Evolutionary conservation across 2,888 invertebrate genomes (phyloP).

Genomic region (Hypolimnas misippus): DNA sequence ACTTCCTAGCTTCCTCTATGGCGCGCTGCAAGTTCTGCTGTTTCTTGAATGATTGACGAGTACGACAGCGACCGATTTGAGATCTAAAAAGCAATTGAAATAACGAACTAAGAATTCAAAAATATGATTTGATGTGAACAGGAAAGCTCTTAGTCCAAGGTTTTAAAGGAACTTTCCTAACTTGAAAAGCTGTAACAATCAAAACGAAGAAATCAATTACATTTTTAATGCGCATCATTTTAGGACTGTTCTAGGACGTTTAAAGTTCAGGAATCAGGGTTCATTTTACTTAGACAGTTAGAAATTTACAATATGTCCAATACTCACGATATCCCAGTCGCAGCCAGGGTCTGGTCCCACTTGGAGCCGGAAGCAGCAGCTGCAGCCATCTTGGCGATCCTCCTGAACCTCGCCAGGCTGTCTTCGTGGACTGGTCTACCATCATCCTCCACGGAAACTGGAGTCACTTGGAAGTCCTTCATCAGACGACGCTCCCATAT

Average conservation of each 20-base stretch:
- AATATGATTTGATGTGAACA: no score
- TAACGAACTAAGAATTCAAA: neutral
- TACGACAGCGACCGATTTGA: constrained; percentile 91
- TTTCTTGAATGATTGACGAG: constrained; percentile 87
- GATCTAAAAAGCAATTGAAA: constrained; percentile 74
- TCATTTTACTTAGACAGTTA: no score
- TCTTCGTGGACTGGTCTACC: constrained; percentile 80
- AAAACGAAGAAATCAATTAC: no score
- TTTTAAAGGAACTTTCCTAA: no score
- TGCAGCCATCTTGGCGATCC: constrained; percentile 90
- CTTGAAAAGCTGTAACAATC: no score
- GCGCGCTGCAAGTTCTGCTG: constrained; percentile 85
- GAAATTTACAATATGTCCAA: neutral
- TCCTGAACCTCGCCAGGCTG: constrained; percentile 87
- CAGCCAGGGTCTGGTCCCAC: constrained; percentile 89
- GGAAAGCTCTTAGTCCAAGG: no score
- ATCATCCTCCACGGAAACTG: constrained; percentile 86
- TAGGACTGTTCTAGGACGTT: no score
- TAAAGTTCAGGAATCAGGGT: no score
- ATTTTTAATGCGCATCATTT: no score
- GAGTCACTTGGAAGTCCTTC: constrained; percentile 94
- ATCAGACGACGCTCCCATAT: constrained; percentile 94
- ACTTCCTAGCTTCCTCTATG: constrained; percentile 89
- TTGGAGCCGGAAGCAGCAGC: constrained; percentile 88
- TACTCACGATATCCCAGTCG: constrained; percentile 83